Evolutionary conservation across 2,113 vertebrate genomes (phyloP).

Genomic region (Rhea americana): DNA sequence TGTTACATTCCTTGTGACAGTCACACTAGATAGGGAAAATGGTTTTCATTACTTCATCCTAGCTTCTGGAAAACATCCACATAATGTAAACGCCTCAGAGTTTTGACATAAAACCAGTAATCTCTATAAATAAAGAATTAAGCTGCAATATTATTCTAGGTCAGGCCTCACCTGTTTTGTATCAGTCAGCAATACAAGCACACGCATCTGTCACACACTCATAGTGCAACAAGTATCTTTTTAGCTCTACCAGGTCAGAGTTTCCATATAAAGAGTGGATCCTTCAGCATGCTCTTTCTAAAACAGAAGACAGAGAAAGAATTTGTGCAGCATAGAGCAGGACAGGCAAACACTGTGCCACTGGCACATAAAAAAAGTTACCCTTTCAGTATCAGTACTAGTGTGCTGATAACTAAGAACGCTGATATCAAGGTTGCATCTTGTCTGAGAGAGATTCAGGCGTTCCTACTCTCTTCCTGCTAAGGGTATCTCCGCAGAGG

Average conservation of each 20-base stretch:
- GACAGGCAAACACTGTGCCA: not conserved
- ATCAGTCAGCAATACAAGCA: not conserved
- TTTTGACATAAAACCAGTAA: not conserved
- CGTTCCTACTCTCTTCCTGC: not conserved
- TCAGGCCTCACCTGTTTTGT: not conserved
- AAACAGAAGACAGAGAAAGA: not conserved
- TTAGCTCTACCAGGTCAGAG: not conserved
- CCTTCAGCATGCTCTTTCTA: not conserved
- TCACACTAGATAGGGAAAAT: not conserved
- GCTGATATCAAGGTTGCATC: not conserved
- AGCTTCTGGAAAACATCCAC: not conserved
- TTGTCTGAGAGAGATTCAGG: not conserved
- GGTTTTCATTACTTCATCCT: not conserved
- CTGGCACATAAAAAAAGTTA: not conserved
- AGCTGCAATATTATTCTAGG: not conserved
- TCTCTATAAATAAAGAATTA: not conserved
- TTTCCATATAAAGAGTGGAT: not conserved
- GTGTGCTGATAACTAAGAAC: not conserved
- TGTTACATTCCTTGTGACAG: not conserved
- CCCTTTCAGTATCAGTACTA: not conserved
- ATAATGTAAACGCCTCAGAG: fast-evolving
- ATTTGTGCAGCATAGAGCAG: fast-evolving
- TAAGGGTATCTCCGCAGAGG: not conserved
- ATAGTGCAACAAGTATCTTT: fast-evolving
- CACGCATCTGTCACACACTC: too few species aligned